Evolutionary conservation across 2,113 vertebrate genomes (phyloP).

Genomic region (Bujurquina vittata): DNA sequence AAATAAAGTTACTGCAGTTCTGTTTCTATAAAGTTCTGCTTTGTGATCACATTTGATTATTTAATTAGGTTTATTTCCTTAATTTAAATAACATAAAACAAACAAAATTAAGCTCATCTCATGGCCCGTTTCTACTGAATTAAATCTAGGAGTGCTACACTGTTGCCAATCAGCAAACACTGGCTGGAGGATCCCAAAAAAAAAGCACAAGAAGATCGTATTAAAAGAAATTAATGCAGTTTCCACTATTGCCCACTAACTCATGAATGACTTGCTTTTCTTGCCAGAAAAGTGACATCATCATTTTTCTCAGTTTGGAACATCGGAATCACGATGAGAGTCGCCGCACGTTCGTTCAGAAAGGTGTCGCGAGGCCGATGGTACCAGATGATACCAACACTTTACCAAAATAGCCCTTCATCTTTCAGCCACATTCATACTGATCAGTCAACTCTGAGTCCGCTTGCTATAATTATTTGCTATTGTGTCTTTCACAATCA

Average conservation of each 20-base stretch:
- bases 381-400: background rate
- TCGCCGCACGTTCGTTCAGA: background rate
- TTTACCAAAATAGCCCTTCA: background rate
- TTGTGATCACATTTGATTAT: background rate
- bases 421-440: background rate
- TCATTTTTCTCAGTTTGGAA: background rate
- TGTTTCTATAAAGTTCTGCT: background rate
- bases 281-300: background rate
- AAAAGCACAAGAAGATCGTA: too few relatives aligned
- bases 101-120: too few relatives aligned
- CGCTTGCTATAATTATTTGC: accelerated
- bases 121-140: too few relatives aligned
- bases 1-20: background rate
- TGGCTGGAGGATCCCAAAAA: too few relatives aligned
- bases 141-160: too few relatives aligned
- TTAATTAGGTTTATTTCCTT: background rate
- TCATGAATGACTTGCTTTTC: too few relatives aligned
- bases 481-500: background rate
- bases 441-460: background rate
- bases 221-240: background rate
- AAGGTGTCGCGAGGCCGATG: background rate
- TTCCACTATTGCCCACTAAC: background rate
- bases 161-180: too few relatives aligned
- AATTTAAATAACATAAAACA: too few relatives aligned
- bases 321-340: background rate